Percentiles rank a stretch among this genome's conserved stretches.
phyloP scores from a whole-genome alignment of 2,888 invertebrate genomes.

The Drosophila merina region DNA sequence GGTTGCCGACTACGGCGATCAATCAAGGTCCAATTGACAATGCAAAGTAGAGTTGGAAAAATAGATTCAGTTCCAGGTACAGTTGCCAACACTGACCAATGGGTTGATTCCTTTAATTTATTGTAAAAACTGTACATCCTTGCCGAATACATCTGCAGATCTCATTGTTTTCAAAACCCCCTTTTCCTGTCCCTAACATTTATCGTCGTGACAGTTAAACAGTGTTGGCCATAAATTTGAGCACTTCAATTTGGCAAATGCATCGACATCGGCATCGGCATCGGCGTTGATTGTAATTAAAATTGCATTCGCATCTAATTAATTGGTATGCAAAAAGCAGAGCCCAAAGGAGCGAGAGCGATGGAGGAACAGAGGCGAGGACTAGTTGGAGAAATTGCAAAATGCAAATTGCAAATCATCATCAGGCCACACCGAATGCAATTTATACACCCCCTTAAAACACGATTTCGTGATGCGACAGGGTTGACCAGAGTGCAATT shows the following conservation, averaged over 20 bases:
- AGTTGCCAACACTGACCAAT: conserved; percentile 20
- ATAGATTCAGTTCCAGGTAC: conserved; percentile 17
- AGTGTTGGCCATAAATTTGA: conserved; percentile 67
- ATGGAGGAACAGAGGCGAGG: conserved; percentile 17
- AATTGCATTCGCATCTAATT: conserved; percentile 84
- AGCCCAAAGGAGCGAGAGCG: conserved; percentile 12
- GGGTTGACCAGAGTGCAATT: conserved; percentile 50
- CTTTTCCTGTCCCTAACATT: conserved; percentile 12
- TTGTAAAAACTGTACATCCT: background rate
- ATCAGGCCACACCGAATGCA: conserved; percentile 52
- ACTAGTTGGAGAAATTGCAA: conserved; percentile 67
- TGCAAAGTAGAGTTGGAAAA: conserved; percentile 43
- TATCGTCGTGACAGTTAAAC: conserved; percentile 1
- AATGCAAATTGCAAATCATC: conserved; percentile 79
- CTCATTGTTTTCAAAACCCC: background rate
- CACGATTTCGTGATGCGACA: conserved; percentile 27
- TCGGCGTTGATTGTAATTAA: conserved; percentile 75
- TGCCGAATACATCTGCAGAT: background rate
- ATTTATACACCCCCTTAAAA: conserved; percentile 47
- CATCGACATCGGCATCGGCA: conserved; percentile 42
- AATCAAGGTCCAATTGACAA: conserved; percentile 71
- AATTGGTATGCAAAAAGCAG: conserved; percentile 81
- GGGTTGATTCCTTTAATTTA: background rate
- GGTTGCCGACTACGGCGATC: conserved; percentile 66
- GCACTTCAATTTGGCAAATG: conserved; percentile 76